phyloP scores from a whole-genome alignment of 2,797 vertebrate species.

The Tragelaphus eurycerus region DNA sequence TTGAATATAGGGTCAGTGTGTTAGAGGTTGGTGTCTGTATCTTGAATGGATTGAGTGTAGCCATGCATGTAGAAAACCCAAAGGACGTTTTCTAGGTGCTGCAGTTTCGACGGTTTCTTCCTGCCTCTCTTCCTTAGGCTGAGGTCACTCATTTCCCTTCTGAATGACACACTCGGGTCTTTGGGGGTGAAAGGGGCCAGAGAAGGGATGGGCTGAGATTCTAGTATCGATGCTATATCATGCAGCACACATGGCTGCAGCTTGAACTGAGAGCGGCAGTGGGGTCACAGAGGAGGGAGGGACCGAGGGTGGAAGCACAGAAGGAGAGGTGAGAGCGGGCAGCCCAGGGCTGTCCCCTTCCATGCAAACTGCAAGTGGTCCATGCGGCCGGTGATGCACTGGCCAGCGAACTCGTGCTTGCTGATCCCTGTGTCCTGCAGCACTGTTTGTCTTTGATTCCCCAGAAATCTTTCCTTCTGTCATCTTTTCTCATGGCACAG shows the following conservation, averaged over 20 bases:
- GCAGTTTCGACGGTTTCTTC: background rate
- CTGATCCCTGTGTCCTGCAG: background rate
- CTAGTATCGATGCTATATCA: accelerated
- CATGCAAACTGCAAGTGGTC: background rate
- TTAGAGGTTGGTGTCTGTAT: background rate
- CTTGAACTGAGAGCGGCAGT: background rate
- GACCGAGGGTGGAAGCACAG: background rate
- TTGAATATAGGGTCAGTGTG: background rate
- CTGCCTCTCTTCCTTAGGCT: background rate
- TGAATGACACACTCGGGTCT: background rate
- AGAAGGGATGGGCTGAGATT: background rate
- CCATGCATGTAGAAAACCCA: background rate
- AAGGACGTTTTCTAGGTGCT: background rate
- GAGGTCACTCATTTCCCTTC: background rate
- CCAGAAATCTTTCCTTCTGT: background rate
- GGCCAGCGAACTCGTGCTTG: background rate
- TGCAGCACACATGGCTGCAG: accelerated
- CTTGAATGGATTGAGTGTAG: background rate
- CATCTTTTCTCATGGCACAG: background rate
- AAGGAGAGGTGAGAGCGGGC: background rate
- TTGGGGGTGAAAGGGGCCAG: too few relatives aligned
- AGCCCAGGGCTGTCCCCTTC: background rate
- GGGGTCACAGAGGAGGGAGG: background rate
- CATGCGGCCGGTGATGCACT: accelerated
- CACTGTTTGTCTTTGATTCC: background rate